Percentiles rank a stretch among this genome's conserved stretches.
These are phyloP conservation scores for Limenitis camilla DNA, from an alignment of 2,888 invertebrate species.

Conservation along the genomic window DNA sequence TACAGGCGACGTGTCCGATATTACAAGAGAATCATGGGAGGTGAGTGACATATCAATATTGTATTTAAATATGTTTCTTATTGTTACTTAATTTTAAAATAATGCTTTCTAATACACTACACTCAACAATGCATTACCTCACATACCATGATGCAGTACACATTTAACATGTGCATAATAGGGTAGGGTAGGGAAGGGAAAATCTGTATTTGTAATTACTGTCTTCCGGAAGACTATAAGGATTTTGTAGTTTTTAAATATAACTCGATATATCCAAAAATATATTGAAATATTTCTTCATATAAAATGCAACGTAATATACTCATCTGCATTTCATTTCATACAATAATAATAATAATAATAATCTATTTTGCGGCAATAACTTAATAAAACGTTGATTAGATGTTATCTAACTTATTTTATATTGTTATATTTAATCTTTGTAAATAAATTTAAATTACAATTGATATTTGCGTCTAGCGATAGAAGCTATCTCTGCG, in stretches of 20 bases:
- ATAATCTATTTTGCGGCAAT: too few relatives aligned
- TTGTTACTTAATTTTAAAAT: conserved; percentile 27
- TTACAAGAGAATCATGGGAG: conserved; percentile 95
- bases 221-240: background rate
- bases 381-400: conserved; percentile 11
- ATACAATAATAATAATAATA: too few relatives aligned
- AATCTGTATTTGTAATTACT: background rate
- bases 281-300: too few relatives aligned
- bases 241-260: too few relatives aligned
- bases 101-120: conserved; percentile 47
- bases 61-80: background rate
- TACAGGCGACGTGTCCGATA: conserved; percentile 83
- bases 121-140: conserved; percentile 42
- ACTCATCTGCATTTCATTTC: too few relatives aligned
- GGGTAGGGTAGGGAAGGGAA: background rate
- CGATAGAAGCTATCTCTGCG: background rate
- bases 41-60: conserved; percentile 71
- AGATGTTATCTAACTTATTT: conserved; percentile 7
- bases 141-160: conserved; percentile 66
- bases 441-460: background rate
- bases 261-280: too few relatives aligned
- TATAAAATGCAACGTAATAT: too few relatives aligned
- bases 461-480: background rate
- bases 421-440: background rate
- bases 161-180: conserved; percentile 50